Conservation (phyloP, 2,797 vertebrate species). For the Sebastes cheni region DNA sequence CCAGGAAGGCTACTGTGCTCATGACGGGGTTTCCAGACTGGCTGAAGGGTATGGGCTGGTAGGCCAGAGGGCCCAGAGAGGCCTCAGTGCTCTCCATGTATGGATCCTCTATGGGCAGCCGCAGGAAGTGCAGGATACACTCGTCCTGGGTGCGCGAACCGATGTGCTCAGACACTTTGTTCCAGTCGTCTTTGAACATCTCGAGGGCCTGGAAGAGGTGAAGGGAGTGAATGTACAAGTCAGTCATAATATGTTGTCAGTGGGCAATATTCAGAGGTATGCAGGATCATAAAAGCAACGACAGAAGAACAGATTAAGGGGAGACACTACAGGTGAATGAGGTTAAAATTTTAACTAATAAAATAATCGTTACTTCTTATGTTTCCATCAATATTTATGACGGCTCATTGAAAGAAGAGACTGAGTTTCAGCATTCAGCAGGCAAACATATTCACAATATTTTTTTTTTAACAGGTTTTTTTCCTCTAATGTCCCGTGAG, state of each 20-base stretch:
- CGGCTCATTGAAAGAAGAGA: background rate
- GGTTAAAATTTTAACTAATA: too few species aligned
- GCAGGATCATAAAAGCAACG: background rate
- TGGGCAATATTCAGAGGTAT: background rate
- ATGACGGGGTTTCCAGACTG: slow-evolving; percentile 98
- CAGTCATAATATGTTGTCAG: background rate
- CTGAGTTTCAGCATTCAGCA: background rate
- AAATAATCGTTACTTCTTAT: background rate
- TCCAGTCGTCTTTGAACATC: slow-evolving; percentile 99
- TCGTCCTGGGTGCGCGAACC: slow-evolving; percentile 97
- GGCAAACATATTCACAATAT: background rate
- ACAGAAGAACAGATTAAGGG: background rate
- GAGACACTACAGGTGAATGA: background rate
- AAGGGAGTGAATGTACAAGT: background rate
- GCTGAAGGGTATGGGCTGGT: slow-evolving; percentile 97
- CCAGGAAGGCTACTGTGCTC: slow-evolving; percentile 97
- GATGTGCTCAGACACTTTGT: slow-evolving; percentile 97
- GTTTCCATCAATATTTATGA: background rate
- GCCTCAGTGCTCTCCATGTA: slow-evolving; percentile 93
- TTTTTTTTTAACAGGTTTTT: background rate
- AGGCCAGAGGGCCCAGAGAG: slow-evolving; percentile 92
- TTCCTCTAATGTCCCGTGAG: background rate
- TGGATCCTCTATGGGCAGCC: slow-evolving; percentile 95
- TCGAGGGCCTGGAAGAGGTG: slow-evolving; percentile 87
- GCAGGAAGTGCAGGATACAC: slow-evolving; percentile 95